Evolutionary conservation across 2,888 invertebrate genomes (phyloP), one percentile per base, ranked within the genome.

Genomic region (Blastobasis lacticolella): DNA sequence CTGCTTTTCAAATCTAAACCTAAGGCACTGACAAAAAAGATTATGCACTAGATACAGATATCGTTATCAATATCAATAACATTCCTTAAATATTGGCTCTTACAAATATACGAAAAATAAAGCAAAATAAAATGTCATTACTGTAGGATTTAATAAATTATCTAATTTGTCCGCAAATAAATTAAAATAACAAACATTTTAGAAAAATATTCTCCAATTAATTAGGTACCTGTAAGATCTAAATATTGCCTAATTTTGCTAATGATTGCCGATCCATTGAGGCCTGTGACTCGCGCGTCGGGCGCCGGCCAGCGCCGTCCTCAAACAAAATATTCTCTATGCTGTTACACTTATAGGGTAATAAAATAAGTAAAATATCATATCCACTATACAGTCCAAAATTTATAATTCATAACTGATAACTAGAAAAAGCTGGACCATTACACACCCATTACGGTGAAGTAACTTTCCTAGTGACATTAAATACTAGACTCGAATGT

Each of bases 1-100:
- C 59, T 66, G 53, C 64, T 70, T 75, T 69, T 63, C 57, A 66
- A 73, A 75, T 75, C 69, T 67, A 74, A 80, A 79, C 75, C 81
- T 81, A 86, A 85, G 84, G 83, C 85, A 85, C 84, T 85, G 84
- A 78, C 73, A 81, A 68, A 81, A 85, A 82, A 70, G 71, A 79
- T 84, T 77, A 82, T 74, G 76, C 72, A 69, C 77, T 78, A 81
- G 68, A 68, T 78, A 78, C 69, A 73, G 75, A 23, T 23, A 23
- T 23, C 23, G 23, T 23, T 23, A 23, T 23, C 23, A 23, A 23
- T 23, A 23, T 81, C 81, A 80, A 81, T 80, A 82, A 84, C 81
- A 81, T 81, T 78, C 75, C 81, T 76, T 83, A 78, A 71, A 76
- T 42, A 76, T 23, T 23, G 23, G 23, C 23, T 23, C 23, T 23